A percentile compares a stretch with the other conserved stretches of the same genome.
Conservation (phyloP, 1,140 invertebrate genomes). For the Protaetia brevitarsis region DNA sequence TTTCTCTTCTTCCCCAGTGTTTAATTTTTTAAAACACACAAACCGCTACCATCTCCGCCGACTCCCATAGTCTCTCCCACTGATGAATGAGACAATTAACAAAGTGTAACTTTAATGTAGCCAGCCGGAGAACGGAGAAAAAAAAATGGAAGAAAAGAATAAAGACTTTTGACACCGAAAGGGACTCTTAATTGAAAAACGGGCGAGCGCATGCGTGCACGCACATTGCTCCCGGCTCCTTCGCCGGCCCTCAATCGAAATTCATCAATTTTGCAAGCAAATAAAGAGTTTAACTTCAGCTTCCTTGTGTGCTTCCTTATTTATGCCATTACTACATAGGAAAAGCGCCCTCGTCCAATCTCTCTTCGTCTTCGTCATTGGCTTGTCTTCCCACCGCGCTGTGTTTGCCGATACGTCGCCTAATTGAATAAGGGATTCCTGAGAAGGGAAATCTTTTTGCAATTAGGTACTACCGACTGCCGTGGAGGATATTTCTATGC, state of each 20-base stretch:
- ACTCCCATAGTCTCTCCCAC: neutral
- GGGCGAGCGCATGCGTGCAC: neutral
- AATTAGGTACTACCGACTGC: too few relatives aligned
- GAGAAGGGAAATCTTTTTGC: too few relatives aligned
- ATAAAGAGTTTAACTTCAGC: constrained; percentile 24
- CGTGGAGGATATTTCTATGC: too few relatives aligned
- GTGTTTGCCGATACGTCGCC: too few relatives aligned
- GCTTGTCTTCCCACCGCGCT: too few relatives aligned
- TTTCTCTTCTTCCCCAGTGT: neutral
- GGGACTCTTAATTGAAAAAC: constrained; percentile 22
- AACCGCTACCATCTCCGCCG: neutral
- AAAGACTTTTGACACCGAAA: constrained; percentile 27
- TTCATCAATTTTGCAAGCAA: constrained; percentile 27
- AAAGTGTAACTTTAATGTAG: constrained; percentile 28
- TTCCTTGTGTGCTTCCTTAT: too few relatives aligned
- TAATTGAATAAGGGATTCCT: too few relatives aligned
- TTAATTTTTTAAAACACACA: constrained; percentile 12
- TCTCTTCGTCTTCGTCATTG: neutral
- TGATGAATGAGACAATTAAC: constrained; percentile 29
- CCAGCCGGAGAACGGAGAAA: neutral
- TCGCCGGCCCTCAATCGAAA: constrained; percentile 22
- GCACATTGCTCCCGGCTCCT: neutral
- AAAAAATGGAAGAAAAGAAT: constrained; percentile 5
- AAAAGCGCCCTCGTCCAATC: neutral
- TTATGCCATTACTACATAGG: constrained; percentile 11